Percentiles rank a stretch among this genome's conserved stretches.
Evolutionary conservation across 2,113 vertebrate genomes (phyloP).

Genomic region (Coreoperca whiteheadi): DNA sequence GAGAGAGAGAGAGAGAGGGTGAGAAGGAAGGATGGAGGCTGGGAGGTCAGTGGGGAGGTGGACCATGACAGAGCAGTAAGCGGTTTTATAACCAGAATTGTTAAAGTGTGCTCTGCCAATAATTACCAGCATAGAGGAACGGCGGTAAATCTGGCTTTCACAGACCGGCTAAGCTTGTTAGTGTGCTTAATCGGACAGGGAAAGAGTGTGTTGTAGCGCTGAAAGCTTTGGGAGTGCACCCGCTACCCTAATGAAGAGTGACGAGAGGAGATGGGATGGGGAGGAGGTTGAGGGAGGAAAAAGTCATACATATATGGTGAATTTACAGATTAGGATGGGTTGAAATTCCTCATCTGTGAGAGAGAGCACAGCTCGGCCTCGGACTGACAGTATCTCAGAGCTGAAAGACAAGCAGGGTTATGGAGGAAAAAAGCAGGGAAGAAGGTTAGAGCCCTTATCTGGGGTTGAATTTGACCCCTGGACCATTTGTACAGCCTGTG

Average conservation of each 20-base stretch:
- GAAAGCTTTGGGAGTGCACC: conserved; percentile 47
- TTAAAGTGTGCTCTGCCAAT: conserved; percentile 76
- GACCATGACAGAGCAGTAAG: conserved; percentile 79
- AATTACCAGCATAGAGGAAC: conserved; percentile 73
- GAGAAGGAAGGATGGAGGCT: conserved; percentile 50
- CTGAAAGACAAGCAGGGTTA: not conserved
- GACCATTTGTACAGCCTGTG: not conserved
- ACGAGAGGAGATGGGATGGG: conserved; percentile 21
- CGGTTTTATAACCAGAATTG: conserved; percentile 71
- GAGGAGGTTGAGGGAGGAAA: not conserved
- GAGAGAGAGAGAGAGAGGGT: conserved; percentile 41
- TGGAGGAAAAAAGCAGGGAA: not conserved
- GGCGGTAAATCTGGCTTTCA: conserved; percentile 77
- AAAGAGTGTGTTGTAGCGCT: conserved; percentile 67
- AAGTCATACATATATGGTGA: conserved; percentile 42
- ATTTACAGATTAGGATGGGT: conserved; percentile 48
- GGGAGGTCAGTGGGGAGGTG: conserved; percentile 61
- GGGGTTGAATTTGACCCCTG: not conserved
- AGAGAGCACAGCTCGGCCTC: not conserved
- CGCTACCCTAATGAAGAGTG: conserved; percentile 54
- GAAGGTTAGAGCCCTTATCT: conserved; percentile 13
- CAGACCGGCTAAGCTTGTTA: conserved; percentile 77
- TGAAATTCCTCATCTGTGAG: conserved; percentile 58
- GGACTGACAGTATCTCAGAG: conserved; percentile 11
- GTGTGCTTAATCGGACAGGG: conserved; percentile 79